A percentile compares a stretch with the other conserved stretches of the same genome.
phyloP scores from a whole-genome alignment of 2,797 vertebrate species.

The Catharus ustulatus region DNA sequence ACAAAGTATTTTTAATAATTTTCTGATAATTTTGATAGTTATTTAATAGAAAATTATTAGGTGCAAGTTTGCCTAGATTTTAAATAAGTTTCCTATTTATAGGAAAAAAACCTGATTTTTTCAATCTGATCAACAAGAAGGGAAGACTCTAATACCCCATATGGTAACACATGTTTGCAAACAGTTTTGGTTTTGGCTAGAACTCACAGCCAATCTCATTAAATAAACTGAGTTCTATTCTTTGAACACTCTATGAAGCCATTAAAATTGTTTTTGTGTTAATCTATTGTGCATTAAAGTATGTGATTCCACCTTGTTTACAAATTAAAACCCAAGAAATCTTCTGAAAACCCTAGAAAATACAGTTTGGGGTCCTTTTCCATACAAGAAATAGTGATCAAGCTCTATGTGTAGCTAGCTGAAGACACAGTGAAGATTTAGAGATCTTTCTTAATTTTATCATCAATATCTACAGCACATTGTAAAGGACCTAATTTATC shows the following conservation, averaged over 20 bases:
- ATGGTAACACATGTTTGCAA: neutral
- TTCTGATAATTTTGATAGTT: neutral
- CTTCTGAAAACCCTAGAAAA: neutral
- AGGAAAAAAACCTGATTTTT: neutral
- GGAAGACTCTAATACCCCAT: neutral
- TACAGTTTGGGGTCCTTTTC: neutral
- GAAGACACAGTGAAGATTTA: neutral
- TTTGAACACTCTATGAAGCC: neutral
- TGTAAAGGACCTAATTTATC: neutral
- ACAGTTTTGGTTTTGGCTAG: neutral
- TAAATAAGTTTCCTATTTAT: neutral
- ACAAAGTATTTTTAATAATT: neutral
- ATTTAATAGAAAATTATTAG: neutral
- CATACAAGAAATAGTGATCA: neutral
- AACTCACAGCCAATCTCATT: neutral
- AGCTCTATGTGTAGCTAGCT: neutral
- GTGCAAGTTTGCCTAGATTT: neutral
- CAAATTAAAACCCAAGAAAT: neutral
- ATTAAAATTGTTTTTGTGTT: neutral
- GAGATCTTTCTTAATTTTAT: neutral
- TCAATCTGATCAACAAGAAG: neutral
- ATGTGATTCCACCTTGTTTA: neutral
- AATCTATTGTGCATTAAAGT: neutral
- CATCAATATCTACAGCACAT: neutral
- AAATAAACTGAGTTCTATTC: neutral